Base-by-base conservation (phyloP, 2,797 vertebrate genomes). In the Aeoliscus strigatus region DNA sequence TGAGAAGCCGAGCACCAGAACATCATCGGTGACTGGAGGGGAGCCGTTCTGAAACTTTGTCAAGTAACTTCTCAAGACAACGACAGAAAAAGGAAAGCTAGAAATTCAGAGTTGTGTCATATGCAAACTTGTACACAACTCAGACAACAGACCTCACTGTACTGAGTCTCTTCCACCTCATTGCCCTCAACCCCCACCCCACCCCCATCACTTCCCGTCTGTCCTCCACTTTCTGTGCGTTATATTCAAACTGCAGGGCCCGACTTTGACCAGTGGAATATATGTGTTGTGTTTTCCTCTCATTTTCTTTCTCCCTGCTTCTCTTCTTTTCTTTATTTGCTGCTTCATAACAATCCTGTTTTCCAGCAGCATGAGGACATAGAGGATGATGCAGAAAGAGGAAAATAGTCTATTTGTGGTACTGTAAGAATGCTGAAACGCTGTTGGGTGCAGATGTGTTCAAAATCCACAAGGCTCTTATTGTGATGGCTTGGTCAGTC, bases 201-300 rank as follows among this genome's bases (percentile, higher is more conserved):
- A 7, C 36, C 21, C 46, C 13, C 38, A 35, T 42, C 37, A 42
- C 40, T 58, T 62, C 64, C 74, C 39, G 41, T 60, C 66, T 49
- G 44, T 42, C 61, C n/a, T 30, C 62, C 3, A 4, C 30, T 72
- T 75, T 76, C 73, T 54, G 3, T 38, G 68, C 5, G 2, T 66
- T 72, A 51, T 73, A 34, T 64, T 68, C 75, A 70, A 73, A 77
- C 60, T 64, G 1, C 66, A 61, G 68, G 52, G 63, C 77, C 67
- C 52, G 40, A 70, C 81, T 86, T 82, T 78, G 80, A 80, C 57
- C 66, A 72, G 72, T 75, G 81, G 83, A 85, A 79, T 83, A 79
- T 77, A 74, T 84, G 86, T 79, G 81, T 80, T 66, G 70, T 68
- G 58, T 77, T 85, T 84, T 82, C 40, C 29, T 31, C 18, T 43